phyloP scores from a whole-genome alignment of 2,113 vertebrate genomes.

The Budorcas taxicolor region DNA sequence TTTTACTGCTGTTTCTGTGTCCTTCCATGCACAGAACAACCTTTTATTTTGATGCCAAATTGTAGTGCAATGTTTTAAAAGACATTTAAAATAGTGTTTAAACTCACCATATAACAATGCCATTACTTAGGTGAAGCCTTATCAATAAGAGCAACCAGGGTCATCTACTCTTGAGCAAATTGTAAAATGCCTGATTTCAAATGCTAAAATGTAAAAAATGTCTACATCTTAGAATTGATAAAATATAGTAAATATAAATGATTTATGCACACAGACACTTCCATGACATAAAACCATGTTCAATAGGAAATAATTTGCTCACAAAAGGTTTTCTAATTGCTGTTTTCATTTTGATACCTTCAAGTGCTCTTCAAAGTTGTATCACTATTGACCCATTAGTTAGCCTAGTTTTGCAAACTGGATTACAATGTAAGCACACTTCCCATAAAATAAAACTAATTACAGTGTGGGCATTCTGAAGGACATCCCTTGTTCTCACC shows the following conservation, averaged over 20 bases:
- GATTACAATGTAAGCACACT: not conserved
- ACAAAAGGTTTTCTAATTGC: slow-evolving; percentile 32
- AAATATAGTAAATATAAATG: not conserved
- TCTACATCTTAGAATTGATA: not conserved
- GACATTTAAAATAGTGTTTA: not conserved
- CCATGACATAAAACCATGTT: not conserved
- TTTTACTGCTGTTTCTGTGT: not conserved
- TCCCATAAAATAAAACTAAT: slow-evolving; percentile 39
- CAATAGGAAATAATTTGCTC: not conserved
- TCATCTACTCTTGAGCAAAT: not conserved
- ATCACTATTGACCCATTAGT: not conserved
- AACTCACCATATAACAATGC: not conserved
- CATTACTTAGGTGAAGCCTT: not conserved
- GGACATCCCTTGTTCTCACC: not conserved
- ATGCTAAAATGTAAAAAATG: not conserved
- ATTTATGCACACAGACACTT: not conserved
- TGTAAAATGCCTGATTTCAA: not conserved
- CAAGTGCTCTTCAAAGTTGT: slow-evolving; percentile 24
- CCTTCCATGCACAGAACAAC: not conserved
- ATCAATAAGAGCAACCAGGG: not conserved
- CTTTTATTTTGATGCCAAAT: not conserved
- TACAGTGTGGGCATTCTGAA: not conserved
- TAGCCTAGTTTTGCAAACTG: not conserved
- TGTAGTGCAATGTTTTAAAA: not conserved
- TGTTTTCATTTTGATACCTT: slow-evolving; percentile 23